Evolutionary conservation across 1,140 invertebrate species (phyloP), one percentile per base, ranked within the genome.

Genomic region (Maconellicoccus hirsutus): DNA sequence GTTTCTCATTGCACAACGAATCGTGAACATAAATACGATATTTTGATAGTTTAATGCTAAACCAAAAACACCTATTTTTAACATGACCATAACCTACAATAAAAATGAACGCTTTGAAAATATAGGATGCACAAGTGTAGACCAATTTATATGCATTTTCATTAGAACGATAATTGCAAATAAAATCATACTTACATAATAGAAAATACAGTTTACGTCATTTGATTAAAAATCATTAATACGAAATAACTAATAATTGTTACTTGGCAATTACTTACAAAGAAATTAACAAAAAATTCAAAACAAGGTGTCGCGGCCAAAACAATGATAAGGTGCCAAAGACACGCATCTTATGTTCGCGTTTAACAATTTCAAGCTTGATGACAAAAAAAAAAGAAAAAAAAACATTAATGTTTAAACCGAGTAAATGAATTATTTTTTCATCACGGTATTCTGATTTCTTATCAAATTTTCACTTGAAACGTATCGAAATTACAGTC

Each of bases 391-490:
- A 33, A 33, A 33, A 3, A 6, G 3, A 33, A 33, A 33, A 6
- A 33, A 33, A 33, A 33, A 33, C 29, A 6, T 33, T 33, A 3
- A 33, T 3, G n/a, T n/a, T n/a, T 12, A 12, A 33, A 33, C 4
- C 29, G 29, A 33, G 3, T 12, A 33, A 33, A 33, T 33, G 3
- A 33, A 12, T 33, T 33, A 6, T 33, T 12, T 33, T 33, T 52
- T 52, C 33, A 3, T 3, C 42, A 52, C 42, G 10, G 52, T 59
- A 59, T 59, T n/a, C 52, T 59, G 6, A n/a, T 59, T 59, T 59
- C 16, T 66, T 8, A 52, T 52, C 22, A 66, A 66, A 66, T 16
- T 66, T 66, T 66, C 61, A 66, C 61, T 26, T 22, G 61, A 66
- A 8, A 8, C 10, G 10, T 66, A 66, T 66, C 22, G 61, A 66